Conservation (phyloP, 2,113 vertebrate species). For the Globicephala melas region DNA sequence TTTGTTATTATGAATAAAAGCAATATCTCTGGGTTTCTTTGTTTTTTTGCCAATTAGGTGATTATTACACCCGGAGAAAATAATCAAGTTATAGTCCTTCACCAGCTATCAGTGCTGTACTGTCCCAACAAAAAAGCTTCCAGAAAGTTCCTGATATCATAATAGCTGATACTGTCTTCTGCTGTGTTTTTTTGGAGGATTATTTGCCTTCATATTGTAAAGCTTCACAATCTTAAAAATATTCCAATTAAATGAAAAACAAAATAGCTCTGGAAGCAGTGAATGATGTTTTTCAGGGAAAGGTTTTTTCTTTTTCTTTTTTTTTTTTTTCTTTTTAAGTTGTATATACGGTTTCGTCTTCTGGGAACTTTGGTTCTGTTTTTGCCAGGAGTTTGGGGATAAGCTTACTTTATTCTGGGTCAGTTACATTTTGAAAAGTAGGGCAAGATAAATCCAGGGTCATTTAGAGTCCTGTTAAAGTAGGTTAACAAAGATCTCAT, state of each 20-base stretch:
- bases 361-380: conserved; percentile 51
- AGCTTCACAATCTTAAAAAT: conserved; percentile 36
- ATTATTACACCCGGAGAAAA: conserved; percentile 4
- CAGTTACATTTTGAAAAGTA: conserved; percentile 80
- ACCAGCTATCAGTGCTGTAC: not conserved
- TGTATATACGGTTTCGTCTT: conserved; percentile 29
- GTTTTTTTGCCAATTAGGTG: not conserved
- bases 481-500: conserved; percentile 83
- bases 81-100: not conserved
- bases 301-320: not conserved
- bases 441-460: conserved; percentile 82
- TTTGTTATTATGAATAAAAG: not conserved
- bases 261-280: not conserved
- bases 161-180: not conserved
- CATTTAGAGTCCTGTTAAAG: conserved; percentile 75
- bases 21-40: not conserved
- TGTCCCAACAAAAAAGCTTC: not conserved
- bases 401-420: conserved; percentile 79
- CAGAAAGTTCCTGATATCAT: conserved; percentile 5
- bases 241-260: not conserved
- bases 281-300: conserved; percentile 6
- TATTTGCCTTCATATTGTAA: conserved; percentile 29
- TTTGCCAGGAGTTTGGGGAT: conserved; percentile 43
- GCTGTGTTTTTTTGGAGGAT: not conserved
- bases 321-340: not conserved